phyloP scores from a whole-genome alignment of 2,113 vertebrate genomes.

The Gymnarchus niloticus region DNA sequence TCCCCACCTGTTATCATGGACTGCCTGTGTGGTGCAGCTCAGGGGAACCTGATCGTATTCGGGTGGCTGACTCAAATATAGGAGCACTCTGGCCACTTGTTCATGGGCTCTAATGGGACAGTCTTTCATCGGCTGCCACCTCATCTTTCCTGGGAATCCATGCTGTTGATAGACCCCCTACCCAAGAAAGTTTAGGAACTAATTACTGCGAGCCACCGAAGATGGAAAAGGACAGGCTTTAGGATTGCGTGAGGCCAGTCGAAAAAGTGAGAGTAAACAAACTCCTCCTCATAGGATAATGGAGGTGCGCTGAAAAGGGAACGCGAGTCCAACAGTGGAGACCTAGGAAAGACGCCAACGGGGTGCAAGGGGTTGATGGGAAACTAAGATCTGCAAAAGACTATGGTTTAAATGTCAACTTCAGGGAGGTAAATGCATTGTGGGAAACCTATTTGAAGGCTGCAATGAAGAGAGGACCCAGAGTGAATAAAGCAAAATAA shows the following conservation, averaged over 20 bases:
- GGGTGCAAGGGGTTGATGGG: too few species aligned
- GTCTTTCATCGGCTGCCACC: not conserved
- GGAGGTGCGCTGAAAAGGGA: not conserved
- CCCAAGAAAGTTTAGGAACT: not conserved
- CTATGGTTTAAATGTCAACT: not conserved
- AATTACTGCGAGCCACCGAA: not conserved
- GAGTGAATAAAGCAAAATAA: not conserved
- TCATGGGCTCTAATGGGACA: not conserved
- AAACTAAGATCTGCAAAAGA: too few species aligned
- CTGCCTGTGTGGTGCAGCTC: not conserved
- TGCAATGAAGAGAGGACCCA: not conserved
- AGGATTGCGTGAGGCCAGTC: not conserved
- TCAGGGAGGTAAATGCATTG: not conserved
- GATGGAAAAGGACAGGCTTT: not conserved
- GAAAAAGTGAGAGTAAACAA: not conserved
- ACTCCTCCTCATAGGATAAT: not conserved
- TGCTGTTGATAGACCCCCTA: not conserved
- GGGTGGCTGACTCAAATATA: not conserved
- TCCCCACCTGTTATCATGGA: not conserved
- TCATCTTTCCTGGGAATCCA: not conserved
- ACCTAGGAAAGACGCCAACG: not conserved
- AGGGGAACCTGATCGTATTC: slow-evolving; percentile 9
- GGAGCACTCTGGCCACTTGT: not conserved
- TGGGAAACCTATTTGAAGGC: not conserved
- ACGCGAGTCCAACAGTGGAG: not conserved